Percentiles rank a stretch among this genome's conserved stretches.
Conservation (phyloP, 2,113 vertebrate species). For the Orycteropus afer region DNA sequence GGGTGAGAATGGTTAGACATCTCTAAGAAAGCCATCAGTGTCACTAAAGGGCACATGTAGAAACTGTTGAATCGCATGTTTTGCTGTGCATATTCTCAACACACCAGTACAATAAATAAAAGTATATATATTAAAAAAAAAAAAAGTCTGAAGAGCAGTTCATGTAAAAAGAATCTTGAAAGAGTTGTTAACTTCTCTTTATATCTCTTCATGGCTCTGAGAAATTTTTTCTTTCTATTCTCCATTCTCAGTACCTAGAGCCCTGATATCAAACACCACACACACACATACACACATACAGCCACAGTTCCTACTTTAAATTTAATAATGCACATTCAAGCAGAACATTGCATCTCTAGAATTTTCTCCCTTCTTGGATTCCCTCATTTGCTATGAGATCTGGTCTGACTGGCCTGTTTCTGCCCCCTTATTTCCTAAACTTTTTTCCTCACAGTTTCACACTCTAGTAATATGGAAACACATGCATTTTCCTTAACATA, state of each 20-base stretch:
- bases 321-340: background rate
- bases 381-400: background rate
- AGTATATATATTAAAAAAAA: no score
- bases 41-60: no score
- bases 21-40: no score
- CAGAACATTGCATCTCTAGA: background rate
- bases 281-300: background rate
- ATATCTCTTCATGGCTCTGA: background rate
- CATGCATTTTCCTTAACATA: background rate
- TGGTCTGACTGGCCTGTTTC: background rate
- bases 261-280: background rate
- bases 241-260: background rate
- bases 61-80: no score
- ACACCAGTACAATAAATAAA: no score
- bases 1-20: no score
- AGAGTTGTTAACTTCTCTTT: background rate
- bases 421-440: background rate
- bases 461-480: background rate
- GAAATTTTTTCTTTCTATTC: background rate
- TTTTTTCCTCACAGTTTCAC: background rate
- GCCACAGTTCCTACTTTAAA: background rate
- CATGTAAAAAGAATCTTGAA: background rate
- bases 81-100: no score
- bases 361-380: background rate
- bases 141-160: background rate